Evolutionary conservation across 2,888 invertebrate species (phyloP).

Genomic region (Chelonus formosanus): DNA sequence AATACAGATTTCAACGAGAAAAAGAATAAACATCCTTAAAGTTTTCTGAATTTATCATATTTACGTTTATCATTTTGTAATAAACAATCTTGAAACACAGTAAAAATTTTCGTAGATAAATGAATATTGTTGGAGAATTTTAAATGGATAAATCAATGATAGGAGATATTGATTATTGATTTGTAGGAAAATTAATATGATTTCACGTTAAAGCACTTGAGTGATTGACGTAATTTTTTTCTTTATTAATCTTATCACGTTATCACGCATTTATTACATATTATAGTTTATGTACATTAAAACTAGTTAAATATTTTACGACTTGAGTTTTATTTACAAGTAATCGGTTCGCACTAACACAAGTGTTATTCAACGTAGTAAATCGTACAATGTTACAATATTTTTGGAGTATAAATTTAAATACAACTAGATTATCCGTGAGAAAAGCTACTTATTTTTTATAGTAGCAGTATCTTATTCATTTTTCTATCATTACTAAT

Average conservation of each 20-base stretch:
- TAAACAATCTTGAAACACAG: too few relatives aligned
- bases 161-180: too few relatives aligned
- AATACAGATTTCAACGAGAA: too few relatives aligned
- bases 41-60: too few relatives aligned
- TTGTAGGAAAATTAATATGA: neutral
- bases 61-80: too few relatives aligned
- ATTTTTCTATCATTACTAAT: constrained; percentile 27
- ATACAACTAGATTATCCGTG: too few relatives aligned
- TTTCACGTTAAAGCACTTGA: neutral
- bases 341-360: too few relatives aligned
- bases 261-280: constrained; percentile 57
- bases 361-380: too few relatives aligned
- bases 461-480: constrained; percentile 26
- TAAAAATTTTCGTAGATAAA: too few relatives aligned
- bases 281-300: constrained; percentile 53
- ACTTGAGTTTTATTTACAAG: constrained; percentile 27
- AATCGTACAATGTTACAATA: constrained; percentile 39
- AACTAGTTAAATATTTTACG: constrained; percentile 44
- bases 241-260: constrained; percentile 55
- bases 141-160: too few relatives aligned
- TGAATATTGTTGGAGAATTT: too few relatives aligned
- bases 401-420: constrained; percentile 16
- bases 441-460: neutral
- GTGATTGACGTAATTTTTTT: constrained; percentile 51
- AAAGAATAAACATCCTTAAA: too few relatives aligned